Conservation (phyloP, 2,113 vertebrate genomes). For the Eptesicus fuscus region DNA sequence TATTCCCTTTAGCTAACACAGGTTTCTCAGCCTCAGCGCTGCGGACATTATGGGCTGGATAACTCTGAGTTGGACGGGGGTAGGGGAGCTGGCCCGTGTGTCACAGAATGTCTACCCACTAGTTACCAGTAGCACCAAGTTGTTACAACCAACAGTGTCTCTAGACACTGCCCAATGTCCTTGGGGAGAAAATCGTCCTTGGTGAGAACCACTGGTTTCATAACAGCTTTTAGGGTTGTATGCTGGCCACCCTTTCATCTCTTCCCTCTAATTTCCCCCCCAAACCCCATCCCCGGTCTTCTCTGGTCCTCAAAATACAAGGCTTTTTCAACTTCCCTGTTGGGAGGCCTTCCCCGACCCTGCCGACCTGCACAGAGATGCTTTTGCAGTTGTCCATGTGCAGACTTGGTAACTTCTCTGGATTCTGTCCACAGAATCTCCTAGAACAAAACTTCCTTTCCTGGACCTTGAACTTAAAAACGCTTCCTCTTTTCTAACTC, state of each 20-base stretch:
- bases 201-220: background rate
- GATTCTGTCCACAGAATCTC: background rate
- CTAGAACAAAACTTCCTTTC: background rate
- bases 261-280: background rate
- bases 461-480: background rate
- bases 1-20: background rate
- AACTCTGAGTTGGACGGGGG: background rate
- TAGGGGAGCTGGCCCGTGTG: background rate
- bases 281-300: background rate
- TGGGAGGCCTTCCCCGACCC: background rate
- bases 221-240: background rate
- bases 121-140: background rate
- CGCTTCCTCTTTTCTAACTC: background rate
- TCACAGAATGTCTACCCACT: background rate
- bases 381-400: background rate
- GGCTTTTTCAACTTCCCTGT: background rate
- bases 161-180: background rate
- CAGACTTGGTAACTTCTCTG: background rate
- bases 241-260: background rate
- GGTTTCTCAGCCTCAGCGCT: background rate
- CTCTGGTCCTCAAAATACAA: background rate
- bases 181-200: background rate
- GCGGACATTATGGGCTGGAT: fast-evolving
- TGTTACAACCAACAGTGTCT: background rate
- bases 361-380: background rate